These are phyloP conservation scores for Phenganax stokvisi DNA, from an alignment of 92 coral and sea anemone species.

Conservation along the genomic window DNA sequence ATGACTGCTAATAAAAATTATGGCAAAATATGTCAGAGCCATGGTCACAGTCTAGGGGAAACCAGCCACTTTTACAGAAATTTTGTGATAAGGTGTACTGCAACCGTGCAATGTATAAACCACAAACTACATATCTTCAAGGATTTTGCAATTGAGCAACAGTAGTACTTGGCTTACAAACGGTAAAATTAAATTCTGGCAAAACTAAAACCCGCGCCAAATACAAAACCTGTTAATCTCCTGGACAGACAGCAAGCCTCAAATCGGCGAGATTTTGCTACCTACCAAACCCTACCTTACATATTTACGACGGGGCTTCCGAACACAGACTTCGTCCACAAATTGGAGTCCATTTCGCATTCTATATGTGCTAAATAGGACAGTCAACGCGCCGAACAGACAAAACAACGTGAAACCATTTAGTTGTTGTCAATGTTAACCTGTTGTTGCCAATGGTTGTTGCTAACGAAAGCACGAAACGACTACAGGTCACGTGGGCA, in stretches of 20 bases:
- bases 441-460: neutral
- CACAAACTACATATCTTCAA: no score
- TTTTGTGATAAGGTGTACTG: no score
- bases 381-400: neutral
- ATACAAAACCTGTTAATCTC: constrained; percentile 8
- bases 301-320: neutral
- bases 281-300: neutral
- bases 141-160: neutral
- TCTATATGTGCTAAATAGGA: neutral
- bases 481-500: constrained; percentile 9
- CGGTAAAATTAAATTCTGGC: neutral
- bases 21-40: no score
- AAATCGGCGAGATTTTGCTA: neutral
- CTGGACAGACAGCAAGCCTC: no score
- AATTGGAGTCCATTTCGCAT: neutral
- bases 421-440: constrained; percentile 11
- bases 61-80: no score
- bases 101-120: no score
- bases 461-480: no score
- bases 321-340: neutral
- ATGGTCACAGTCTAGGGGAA: no score
- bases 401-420: neutral
- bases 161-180: neutral
- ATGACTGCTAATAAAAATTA: no score
- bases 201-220: constrained; percentile 25